Evolutionary conservation across 2,113 vertebrate species (phyloP).

Genomic region (Copsychus sechellarum): DNA sequence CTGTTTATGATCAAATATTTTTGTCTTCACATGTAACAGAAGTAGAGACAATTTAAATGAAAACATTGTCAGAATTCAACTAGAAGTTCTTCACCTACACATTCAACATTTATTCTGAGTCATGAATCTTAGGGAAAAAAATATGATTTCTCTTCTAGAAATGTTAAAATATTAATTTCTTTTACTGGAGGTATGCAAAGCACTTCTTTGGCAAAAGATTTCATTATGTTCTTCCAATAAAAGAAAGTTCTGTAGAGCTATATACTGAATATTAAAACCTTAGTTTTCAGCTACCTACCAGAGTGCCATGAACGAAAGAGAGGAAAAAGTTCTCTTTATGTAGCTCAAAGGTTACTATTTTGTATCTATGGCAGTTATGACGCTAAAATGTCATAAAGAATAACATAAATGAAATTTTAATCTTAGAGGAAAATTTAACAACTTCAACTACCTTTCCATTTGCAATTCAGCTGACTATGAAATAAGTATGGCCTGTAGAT

Average conservation of each 20-base stretch:
- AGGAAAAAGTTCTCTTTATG: not conserved
- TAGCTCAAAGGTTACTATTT: not conserved
- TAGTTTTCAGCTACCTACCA: not conserved
- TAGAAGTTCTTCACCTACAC: not conserved
- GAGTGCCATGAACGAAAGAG: not conserved
- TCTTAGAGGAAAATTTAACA: not conserved
- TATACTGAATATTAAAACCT: not conserved
- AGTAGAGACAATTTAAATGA: not conserved
- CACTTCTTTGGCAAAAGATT: not conserved
- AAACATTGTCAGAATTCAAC: not conserved
- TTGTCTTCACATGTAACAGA: not conserved
- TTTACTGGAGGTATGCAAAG: not conserved
- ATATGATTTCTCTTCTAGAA: not conserved
- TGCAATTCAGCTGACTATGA: not conserved
- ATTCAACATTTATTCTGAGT: not conserved
- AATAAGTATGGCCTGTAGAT: conserved; percentile 10
- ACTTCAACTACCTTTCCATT: not conserved
- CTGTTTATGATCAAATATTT: not conserved
- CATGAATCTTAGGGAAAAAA: conserved; percentile 5
- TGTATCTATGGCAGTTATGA: not conserved
- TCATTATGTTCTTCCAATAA: not conserved
- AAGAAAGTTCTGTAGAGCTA: not conserved
- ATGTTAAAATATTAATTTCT: not conserved
- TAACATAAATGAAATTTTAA: not conserved
- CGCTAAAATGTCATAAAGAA: not conserved